A percentile compares a stretch with the other conserved stretches of the same genome.
Conservation (phyloP, 2,113 vertebrate genomes). For the Petrocephalus zakoni region DNA sequence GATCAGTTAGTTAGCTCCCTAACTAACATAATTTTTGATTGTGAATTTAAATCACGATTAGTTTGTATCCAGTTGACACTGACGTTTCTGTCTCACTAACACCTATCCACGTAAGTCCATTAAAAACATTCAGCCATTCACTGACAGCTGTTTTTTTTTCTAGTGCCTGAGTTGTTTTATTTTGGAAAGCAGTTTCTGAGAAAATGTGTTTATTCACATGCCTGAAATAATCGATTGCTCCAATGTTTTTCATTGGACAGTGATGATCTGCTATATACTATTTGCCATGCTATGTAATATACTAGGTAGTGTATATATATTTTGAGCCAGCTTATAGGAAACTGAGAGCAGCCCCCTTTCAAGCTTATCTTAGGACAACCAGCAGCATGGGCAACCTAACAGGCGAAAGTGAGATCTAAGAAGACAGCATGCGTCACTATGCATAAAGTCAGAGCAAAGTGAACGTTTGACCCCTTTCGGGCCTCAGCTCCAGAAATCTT, state of each 20-base stretch:
- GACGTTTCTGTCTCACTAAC: background rate
- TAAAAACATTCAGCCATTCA: background rate
- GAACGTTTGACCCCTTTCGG: slow-evolving; percentile 41
- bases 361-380: slow-evolving; percentile 32
- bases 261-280: background rate
- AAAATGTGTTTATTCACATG: background rate
- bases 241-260: background rate
- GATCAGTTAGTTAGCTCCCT: background rate
- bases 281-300: background rate
- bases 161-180: background rate
- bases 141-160: background rate
- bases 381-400: slow-evolving; percentile 31
- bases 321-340: background rate
- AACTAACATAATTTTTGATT: background rate
- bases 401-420: slow-evolving; percentile 47
- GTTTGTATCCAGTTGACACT: background rate
- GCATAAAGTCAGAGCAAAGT: slow-evolving; percentile 40
- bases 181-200: background rate
- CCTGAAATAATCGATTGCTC: background rate
- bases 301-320: background rate
- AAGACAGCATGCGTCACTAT: slow-evolving; percentile 44
- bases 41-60: background rate
- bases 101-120: background rate
- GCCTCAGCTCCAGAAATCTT: slow-evolving; percentile 25
- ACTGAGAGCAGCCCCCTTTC: slow-evolving; percentile 30